A percentile compares a stretch with the other conserved stretches of the same genome.
These are phyloP conservation scores for Hemibagrus wyckioides DNA, from an alignment of 2,113 vertebrate genomes.

Conservation along the genomic window DNA sequence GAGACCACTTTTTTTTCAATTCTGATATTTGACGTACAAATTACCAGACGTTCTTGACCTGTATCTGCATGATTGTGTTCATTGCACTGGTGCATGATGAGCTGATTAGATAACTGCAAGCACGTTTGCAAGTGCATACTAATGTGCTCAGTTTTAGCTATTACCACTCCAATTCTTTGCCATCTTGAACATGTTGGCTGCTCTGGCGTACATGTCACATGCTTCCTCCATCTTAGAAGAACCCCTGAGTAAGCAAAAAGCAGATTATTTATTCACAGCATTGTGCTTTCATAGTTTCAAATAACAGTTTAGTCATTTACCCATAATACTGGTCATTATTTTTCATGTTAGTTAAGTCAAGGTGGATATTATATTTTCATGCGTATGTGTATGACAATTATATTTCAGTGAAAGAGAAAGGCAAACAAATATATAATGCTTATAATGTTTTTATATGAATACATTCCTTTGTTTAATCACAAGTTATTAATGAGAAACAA, in stretches of 20 bases:
- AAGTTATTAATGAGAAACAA: no score
- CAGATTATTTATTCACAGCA: not conserved
- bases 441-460: no score
- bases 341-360: not conserved
- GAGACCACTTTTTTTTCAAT: no score
- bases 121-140: not conserved
- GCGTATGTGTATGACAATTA: no score
- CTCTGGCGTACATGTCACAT: conserved; percentile 86
- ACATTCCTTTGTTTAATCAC: no score
- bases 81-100: no score
- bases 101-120: no score
- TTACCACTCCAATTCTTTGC: conserved; percentile 94
- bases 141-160: conserved; percentile 10
- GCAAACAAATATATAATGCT: no score
- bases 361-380: not conserved
- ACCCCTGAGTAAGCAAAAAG: conserved; percentile 68
- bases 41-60: no score
- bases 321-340: not conserved
- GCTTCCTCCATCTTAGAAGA: conserved; percentile 91
- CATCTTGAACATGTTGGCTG: conserved; percentile 96
- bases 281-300: not conserved
- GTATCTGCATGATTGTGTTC: no score
- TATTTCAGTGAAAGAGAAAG: no score
- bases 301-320: not conserved
- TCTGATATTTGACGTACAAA: no score